phyloP scores from a whole-genome alignment of 2,797 vertebrate species.

The Danio choprae region DNA sequence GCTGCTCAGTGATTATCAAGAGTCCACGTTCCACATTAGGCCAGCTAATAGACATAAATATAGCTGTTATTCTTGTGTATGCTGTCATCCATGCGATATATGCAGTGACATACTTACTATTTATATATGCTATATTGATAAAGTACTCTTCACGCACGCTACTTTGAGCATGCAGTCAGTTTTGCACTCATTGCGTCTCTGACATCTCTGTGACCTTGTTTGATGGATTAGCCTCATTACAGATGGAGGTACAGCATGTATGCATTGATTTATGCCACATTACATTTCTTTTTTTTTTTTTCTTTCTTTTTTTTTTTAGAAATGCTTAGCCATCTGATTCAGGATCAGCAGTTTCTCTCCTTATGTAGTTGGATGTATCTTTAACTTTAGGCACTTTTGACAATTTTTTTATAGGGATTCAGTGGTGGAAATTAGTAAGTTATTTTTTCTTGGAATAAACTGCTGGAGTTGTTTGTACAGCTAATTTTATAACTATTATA shows the following conservation, averaged over 20 bases:
- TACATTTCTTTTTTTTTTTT: slow-evolving; percentile 2
- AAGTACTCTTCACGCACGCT: neutral
- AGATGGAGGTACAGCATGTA: slow-evolving; percentile 2
- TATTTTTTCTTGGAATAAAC: neutral
- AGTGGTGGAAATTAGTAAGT: neutral
- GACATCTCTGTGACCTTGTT: slow-evolving; percentile 21
- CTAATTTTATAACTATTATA: neutral
- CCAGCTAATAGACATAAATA: neutral
- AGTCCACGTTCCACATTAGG: neutral
- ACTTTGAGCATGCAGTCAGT: slow-evolving; percentile 1
- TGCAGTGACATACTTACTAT: neutral
- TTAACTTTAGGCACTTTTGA: neutral
- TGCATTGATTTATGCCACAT: slow-evolving; percentile 44
- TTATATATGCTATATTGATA: slow-evolving; percentile 29
- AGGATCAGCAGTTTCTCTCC: neutral
- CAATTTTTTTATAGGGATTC: neutral
- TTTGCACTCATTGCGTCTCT: neutral
- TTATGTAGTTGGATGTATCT: neutral
- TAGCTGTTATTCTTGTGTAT: neutral
- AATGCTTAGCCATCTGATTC: slow-evolving; percentile 11
- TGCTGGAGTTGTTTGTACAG: neutral
- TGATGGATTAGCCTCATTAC: slow-evolving; percentile 44
- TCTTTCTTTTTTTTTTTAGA: neutral
- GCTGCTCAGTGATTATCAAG: neutral
- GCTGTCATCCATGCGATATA: neutral